phyloP scores from a whole-genome alignment of 2,888 invertebrate genomes.

The Perizoma flavofasciatum region DNA sequence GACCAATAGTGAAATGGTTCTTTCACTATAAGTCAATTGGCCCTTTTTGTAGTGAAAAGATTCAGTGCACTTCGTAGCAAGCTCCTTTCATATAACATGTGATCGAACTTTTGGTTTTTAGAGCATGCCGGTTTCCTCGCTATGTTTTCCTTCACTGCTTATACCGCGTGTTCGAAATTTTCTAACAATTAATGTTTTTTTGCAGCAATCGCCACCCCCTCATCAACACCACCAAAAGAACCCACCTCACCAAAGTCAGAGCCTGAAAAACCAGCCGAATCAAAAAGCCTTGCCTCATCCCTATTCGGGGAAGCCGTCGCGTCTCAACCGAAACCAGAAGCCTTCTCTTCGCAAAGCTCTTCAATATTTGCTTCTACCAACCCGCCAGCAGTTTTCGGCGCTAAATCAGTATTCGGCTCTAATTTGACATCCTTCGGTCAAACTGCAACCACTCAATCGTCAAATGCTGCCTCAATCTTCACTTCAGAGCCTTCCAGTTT shows the following conservation, averaged over 20 bases:
- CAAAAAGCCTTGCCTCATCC: constrained; percentile 47
- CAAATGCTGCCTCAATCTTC: constrained; percentile 12
- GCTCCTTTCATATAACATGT: too few species aligned
- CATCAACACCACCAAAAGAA: constrained; percentile 23
- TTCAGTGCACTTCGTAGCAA: too few species aligned
- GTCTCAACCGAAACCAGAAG: constrained; percentile 41
- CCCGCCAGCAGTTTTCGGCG: constrained; percentile 21
- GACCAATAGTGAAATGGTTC: too few species aligned
- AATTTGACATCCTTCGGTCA: constrained; percentile 20
- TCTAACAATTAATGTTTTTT: too few species aligned
- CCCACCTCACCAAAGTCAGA: constrained; percentile 32
- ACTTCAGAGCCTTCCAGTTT: constrained; percentile 10
- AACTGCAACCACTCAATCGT: constrained; percentile 17
- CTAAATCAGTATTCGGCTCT: constrained; percentile 22
- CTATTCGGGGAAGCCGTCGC: constrained; percentile 56
- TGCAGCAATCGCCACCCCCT: constrained; percentile 31
- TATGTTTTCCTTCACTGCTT: too few species aligned
- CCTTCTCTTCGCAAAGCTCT: constrained; percentile 37
- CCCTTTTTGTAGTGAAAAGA: too few species aligned
- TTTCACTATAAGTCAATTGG: too few species aligned
- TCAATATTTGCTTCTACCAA: constrained; percentile 35
- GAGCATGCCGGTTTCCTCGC: too few species aligned
- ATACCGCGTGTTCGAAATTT: too few species aligned
- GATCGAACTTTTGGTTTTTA: too few species aligned
- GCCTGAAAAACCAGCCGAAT: constrained; percentile 31